Base-by-base conservation (phyloP, 2,888 invertebrate species). In the Volucella inflata region DNA sequence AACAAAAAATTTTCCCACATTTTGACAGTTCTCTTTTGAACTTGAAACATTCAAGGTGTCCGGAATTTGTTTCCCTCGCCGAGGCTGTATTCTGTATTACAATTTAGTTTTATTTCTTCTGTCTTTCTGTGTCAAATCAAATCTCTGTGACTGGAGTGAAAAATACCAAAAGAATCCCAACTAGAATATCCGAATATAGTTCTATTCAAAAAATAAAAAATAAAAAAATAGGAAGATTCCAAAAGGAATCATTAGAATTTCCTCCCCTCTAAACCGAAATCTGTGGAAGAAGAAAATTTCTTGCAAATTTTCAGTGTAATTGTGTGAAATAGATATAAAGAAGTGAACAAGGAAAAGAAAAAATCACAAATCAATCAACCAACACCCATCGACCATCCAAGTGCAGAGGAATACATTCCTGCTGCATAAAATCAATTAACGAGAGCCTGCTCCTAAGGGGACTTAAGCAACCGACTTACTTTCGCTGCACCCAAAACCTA, bases 1-100 rank as follows among this genome's bases (percentile, higher is more conserved):
- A 57, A 59, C 50, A 3, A 46, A 40, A 83, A 83, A 50, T 68
- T 59, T 75, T 72, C 51, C 16, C 62, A 68, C 67, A 60, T 79
- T 84, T 79, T 84, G 84, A 84, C 84, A 84, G 84, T 84, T 84
- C 79, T 79, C 84, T 79, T 84, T 84, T 84, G 84, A 79, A 75
- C 75, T 75, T 79, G 84, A 75, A 79, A 50, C 60, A 53, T 48
- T 75, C 75, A 75, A 84, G 79, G 79, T 79, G 65, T 46, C 36
- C 79, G 84, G 75, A 75, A 65, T 57, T 75, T 48, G 74, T 84
- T 71, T 68, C 83, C 59, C 53, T 46, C 48, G 17, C 75, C 79
- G 70, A 79, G 70, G n/a, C n/a, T n/a, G n/a, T n/a, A n/a, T n/a
- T n/a, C 59, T 79, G 68, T 62, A 46, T 53, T 16, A 62, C 12